These are phyloP conservation scores for Xylocampa areola DNA, from an alignment of 2,888 invertebrate species.

Conservation along the genomic window DNA sequence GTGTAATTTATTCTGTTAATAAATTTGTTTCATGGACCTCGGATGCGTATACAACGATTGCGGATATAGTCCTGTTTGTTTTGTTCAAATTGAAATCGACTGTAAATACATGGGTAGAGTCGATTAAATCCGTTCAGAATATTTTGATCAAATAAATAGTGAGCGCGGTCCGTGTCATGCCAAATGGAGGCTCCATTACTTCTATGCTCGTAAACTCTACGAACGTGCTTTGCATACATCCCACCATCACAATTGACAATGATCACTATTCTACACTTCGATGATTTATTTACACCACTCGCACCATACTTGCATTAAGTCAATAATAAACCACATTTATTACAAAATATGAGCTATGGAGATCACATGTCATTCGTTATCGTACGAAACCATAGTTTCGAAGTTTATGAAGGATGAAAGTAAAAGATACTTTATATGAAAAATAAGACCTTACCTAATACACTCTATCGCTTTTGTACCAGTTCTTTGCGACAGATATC, in stretches of 20 bases:
- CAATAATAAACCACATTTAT: slow-evolving; percentile 38
- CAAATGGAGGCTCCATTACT: slow-evolving; percentile 40
- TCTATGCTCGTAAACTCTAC: slow-evolving; percentile 53
- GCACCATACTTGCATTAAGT: slow-evolving; percentile 45
- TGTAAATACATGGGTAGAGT: not conserved
- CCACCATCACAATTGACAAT: slow-evolving; percentile 66
- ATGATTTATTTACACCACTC: slow-evolving; percentile 55
- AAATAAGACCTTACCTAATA: slow-evolving; percentile 45
- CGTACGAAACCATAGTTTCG: slow-evolving; percentile 52
- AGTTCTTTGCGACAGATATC: slow-evolving; percentile 51
- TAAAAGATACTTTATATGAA: slow-evolving; percentile 13
- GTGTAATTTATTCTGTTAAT: slow-evolving; percentile 8
- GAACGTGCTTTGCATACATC: slow-evolving; percentile 20
- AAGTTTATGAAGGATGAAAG: slow-evolving; percentile 40
- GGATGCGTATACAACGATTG: slow-evolving; percentile 4
- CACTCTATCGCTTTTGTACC: slow-evolving; percentile 52
- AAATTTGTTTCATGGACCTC: not conserved
- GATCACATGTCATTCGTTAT: slow-evolving; percentile 53
- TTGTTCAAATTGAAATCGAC: slow-evolving; percentile 12
- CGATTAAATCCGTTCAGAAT: slow-evolving; percentile 3
- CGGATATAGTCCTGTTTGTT: not conserved
- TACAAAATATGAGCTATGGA: slow-evolving; percentile 55
- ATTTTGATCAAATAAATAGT: not conserved
- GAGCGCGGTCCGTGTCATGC: slow-evolving; percentile 28
- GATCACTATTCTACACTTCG: slow-evolving; percentile 61